Conservation (phyloP, 2,113 vertebrate genomes). For the Seriola rivoliana region DNA sequence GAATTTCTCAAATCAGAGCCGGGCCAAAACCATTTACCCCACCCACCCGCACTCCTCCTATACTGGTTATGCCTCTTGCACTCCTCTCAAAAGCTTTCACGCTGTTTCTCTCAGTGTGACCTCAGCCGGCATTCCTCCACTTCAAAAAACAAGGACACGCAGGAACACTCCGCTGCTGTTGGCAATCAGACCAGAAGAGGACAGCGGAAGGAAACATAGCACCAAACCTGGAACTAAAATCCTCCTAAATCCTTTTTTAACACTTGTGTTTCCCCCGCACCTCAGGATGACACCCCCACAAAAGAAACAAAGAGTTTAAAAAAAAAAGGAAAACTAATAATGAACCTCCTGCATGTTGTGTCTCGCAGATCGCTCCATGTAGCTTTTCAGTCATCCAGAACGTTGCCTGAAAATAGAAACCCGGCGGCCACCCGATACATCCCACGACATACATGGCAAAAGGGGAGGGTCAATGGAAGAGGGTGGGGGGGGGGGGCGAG, state of each 20-base stretch:
- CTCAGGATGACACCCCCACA: slow-evolving; percentile 30
- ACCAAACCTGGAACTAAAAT: slow-evolving; percentile 40
- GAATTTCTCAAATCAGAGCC: slow-evolving; percentile 55
- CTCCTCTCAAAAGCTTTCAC: slow-evolving; percentile 43
- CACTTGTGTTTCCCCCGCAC: background rate
- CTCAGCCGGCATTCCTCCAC: slow-evolving; percentile 75
- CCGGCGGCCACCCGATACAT: slow-evolving; percentile 88
- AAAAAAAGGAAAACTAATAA: slow-evolving; percentile 60
- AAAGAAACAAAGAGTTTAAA: slow-evolving; percentile 33
- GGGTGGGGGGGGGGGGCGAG: slow-evolving; percentile 44
- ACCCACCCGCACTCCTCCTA: slow-evolving; percentile 37
- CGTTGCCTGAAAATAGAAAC: slow-evolving; percentile 93
- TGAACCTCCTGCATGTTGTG: slow-evolving; percentile 86
- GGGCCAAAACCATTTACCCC: slow-evolving; percentile 27
- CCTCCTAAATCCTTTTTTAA: slow-evolving; percentile 44
- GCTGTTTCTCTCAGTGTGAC: slow-evolving; percentile 73
- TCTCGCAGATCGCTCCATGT: slow-evolving; percentile 85
- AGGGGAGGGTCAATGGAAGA: slow-evolving; percentile 81
- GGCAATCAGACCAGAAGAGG: slow-evolving; percentile 56
- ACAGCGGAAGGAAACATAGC: slow-evolving; percentile 29
- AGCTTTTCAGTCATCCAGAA: slow-evolving; percentile 90
- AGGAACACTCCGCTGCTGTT: slow-evolving; percentile 50
- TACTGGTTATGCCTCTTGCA: slow-evolving; percentile 43
- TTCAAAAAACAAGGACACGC: slow-evolving; percentile 76
- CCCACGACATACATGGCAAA: slow-evolving; percentile 89